Evolutionary conservation across 1,140 invertebrate genomes (phyloP).

Genomic region (Tetramorium simillimum): DNA sequence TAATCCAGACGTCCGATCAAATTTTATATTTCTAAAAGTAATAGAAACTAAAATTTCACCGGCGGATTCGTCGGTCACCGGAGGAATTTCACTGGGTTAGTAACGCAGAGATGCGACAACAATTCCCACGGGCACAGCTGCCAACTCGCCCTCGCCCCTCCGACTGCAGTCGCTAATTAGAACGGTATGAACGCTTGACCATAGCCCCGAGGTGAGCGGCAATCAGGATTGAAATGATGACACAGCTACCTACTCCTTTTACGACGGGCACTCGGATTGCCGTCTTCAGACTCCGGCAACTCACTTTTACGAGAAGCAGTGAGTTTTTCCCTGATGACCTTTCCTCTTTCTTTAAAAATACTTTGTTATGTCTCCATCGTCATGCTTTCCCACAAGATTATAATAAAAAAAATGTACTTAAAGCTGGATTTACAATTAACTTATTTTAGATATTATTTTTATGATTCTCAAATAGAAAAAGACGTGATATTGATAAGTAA

Average conservation of each 20-base stretch:
- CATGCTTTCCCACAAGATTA: not conserved
- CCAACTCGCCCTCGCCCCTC: not conserved
- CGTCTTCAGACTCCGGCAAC: not conserved
- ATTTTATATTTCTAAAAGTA: not conserved
- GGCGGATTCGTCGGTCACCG: constrained; percentile 52
- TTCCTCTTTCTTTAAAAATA: not conserved
- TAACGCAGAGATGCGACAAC: constrained; percentile 53
- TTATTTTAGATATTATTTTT: not conserved
- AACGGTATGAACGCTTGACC: constrained; percentile 40
- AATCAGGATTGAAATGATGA: constrained; percentile 66
- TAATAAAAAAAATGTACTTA: no score
- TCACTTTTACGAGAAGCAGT: not conserved
- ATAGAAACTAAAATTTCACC: constrained; percentile 45
- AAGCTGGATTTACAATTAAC: not conserved
- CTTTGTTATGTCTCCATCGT: not conserved
- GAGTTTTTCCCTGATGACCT: not conserved
- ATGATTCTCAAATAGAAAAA: not conserved
- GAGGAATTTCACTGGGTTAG: constrained; percentile 57
- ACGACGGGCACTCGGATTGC: constrained; percentile 33
- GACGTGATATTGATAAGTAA: not conserved
- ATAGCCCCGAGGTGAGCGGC: constrained; percentile 49
- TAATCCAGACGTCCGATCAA: not conserved
- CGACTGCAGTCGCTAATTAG: constrained; percentile 63
- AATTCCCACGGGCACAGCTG: constrained; percentile 55
- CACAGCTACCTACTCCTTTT: constrained; percentile 47